Evolutionary conservation across 2,113 vertebrate species (phyloP).

Genomic region (Peromyscus polionotus): DNA sequence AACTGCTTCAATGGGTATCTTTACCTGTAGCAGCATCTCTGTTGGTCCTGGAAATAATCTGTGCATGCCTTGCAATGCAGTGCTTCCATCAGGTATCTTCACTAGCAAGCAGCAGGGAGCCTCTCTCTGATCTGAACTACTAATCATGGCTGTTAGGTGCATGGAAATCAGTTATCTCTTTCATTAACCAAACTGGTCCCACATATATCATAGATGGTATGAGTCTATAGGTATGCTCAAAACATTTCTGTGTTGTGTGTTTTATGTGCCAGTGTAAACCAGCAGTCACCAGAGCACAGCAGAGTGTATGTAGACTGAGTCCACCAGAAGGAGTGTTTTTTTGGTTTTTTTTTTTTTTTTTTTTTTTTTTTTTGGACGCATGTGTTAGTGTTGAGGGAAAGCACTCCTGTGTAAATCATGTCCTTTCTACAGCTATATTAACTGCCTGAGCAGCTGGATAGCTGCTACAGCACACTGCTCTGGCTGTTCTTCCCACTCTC

Average conservation of each 20-base stretch:
- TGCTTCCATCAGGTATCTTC: background rate
- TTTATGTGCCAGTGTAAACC: background rate
- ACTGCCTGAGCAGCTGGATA: conserved; percentile 26
- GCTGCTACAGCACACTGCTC: background rate
- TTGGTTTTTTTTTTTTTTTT: background rate
- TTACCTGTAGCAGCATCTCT: background rate
- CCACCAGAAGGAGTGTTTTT: background rate
- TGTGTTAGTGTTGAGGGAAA: background rate
- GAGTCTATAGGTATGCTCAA: fast-evolving
- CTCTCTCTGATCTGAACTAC: background rate
- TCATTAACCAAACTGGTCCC: background rate
- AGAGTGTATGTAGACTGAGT: background rate
- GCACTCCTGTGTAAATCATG: background rate
- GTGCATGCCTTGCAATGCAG: background rate
- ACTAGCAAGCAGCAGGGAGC: background rate
- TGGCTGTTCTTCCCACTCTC: background rate
- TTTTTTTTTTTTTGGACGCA: background rate
- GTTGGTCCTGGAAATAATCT: background rate
- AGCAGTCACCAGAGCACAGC: background rate
- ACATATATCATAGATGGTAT: background rate
- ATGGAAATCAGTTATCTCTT: background rate
- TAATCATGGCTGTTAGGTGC: background rate
- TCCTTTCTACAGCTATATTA: conserved; percentile 44
- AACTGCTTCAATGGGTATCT: background rate
- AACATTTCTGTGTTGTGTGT: fast-evolving